phyloP scores from a whole-genome alignment of 1,140 invertebrate genomes.

The Paraescarpia echinospica region DNA sequence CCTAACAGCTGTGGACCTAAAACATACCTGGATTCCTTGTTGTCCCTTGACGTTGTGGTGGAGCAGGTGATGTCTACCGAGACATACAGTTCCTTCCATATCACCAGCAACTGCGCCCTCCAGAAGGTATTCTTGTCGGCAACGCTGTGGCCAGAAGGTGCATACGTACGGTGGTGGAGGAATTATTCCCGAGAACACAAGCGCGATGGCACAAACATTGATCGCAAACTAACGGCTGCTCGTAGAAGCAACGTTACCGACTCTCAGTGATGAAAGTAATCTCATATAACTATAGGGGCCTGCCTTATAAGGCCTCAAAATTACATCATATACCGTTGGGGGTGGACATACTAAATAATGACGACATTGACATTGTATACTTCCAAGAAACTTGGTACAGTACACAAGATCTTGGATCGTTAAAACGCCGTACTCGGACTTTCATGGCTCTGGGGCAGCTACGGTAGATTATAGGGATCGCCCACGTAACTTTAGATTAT shows the following conservation, averaged over 20 bases:
- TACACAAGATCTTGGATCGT: background rate
- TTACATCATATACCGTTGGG: no score
- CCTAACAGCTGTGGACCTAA: background rate
- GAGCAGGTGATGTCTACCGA: background rate
- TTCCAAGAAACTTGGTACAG: background rate
- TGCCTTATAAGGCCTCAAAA: no score
- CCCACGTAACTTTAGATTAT: no score
- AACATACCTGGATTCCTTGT: background rate
- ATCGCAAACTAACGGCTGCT: no score
- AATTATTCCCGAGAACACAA: background rate
- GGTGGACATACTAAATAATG: conserved; percentile 9
- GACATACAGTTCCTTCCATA: conserved; percentile 3
- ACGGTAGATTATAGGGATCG: no score
- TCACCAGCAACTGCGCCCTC: background rate
- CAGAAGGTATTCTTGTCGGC: background rate
- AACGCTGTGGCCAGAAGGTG: background rate
- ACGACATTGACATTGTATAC: background rate
- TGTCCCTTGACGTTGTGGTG: background rate
- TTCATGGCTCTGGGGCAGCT: no score
- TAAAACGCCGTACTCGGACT: background rate
- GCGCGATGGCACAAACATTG: background rate
- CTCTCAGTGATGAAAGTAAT: no score
- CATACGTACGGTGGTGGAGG: conserved; percentile 8
- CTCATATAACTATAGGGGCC: no score
- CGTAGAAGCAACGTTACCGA: no score